These are phyloP conservation scores for Arctia plantaginis DNA, from an alignment of 2,888 invertebrate species.

Conservation along the genomic window DNA sequence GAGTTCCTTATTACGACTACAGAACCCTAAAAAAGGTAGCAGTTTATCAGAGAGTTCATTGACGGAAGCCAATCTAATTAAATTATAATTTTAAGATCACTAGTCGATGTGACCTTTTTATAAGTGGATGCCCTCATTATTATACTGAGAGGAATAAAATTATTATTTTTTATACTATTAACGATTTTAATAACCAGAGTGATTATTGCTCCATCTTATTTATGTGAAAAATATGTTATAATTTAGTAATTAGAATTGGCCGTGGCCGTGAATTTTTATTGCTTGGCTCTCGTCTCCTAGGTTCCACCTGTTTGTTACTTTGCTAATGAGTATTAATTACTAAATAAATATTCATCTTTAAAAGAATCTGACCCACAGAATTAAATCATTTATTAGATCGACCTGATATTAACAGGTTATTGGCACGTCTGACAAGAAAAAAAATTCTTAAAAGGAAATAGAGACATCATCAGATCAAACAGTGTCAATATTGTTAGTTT, in stretches of 20 bases:
- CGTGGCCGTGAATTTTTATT: background rate
- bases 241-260: background rate
- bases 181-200: background rate
- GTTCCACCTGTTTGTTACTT: background rate
- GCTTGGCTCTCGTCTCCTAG: background rate
- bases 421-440: background rate
- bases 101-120: background rate
- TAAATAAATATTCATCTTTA: background rate
- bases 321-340: background rate
- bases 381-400: background rate
- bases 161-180: background rate
- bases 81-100: background rate
- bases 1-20: background rate
- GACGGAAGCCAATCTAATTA: background rate
- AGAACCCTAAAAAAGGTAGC: background rate
- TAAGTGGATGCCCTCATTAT: background rate
- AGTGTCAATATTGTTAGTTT: background rate
- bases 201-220: background rate
- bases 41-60: background rate
- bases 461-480: background rate
- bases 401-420: background rate
- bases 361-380: background rate
- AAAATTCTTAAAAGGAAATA: background rate
- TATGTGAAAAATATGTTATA: background rate
- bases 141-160: background rate